Evolutionary conservation across 2,113 vertebrate species (phyloP).

Genomic region (Cottus gobio): DNA sequence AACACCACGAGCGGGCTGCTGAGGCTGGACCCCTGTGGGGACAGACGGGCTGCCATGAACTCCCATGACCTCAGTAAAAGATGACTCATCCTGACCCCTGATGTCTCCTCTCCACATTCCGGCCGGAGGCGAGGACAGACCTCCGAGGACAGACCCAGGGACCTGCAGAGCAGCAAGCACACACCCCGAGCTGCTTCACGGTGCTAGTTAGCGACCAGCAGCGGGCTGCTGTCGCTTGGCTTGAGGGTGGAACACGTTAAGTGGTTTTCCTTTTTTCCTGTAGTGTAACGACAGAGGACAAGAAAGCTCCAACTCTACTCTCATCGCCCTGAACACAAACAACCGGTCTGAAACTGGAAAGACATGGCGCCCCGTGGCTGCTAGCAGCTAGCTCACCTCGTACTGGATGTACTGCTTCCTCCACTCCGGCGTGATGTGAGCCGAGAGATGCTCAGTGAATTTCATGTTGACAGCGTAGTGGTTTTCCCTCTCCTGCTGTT

Average conservation of each 20-base stretch:
- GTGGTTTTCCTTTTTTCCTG: slow-evolving; percentile 5
- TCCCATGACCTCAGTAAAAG: slow-evolving; percentile 8
- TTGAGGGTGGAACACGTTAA: neutral
- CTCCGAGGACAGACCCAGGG: too few species aligned
- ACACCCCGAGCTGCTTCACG: slow-evolving; percentile 11
- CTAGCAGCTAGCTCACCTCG: slow-evolving; percentile 85
- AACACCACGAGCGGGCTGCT: neutral
- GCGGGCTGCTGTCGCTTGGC: neutral
- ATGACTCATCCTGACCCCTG: slow-evolving; percentile 39
- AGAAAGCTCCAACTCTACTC: neutral
- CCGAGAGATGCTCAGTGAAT: slow-evolving; percentile 98
- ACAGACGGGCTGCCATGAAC: slow-evolving; percentile 30
- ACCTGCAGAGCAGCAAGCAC: slow-evolving; percentile 29
- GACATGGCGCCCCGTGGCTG: slow-evolving; percentile 6
- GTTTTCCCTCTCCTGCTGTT: too few species aligned
- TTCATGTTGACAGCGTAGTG: slow-evolving; percentile 84
- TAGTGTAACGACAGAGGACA: neutral
- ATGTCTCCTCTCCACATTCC: slow-evolving; percentile 39
- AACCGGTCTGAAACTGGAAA: neutral
- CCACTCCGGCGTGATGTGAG: slow-evolving; percentile 99
- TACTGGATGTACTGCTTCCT: slow-evolving; percentile 99
- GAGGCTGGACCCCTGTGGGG: slow-evolving; percentile 27
- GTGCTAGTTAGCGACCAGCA: slow-evolving; percentile 26
- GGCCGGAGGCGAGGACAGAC: neutral
- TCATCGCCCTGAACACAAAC: neutral